A percentile compares a stretch with the other conserved stretches of the same genome.
These are phyloP conservation scores for Mallateleia sp. DNA, from an alignment of 2,888 invertebrate genomes.

Conservation along the genomic window DNA sequence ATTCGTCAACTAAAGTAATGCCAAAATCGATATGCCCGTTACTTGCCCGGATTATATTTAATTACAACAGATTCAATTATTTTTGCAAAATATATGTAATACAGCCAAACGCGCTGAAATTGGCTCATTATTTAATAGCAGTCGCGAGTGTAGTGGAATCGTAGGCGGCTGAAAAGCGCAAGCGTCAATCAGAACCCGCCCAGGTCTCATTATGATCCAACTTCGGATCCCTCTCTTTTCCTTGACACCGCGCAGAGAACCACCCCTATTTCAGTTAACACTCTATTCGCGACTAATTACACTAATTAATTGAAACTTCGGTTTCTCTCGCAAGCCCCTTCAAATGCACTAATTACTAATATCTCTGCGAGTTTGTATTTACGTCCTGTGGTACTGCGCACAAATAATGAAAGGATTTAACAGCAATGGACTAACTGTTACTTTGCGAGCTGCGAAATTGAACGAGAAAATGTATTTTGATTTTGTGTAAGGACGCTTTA, in stretches of 20 bases:
- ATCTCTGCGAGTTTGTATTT: slow-evolving; percentile 71
- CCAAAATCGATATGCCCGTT: no score
- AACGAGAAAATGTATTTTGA: slow-evolving; percentile 28
- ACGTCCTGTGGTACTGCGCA: slow-evolving; percentile 59
- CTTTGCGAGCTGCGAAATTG: slow-evolving; percentile 50
- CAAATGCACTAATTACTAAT: slow-evolving; percentile 82
- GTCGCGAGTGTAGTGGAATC: neutral
- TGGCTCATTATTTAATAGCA: slow-evolving; percentile 21
- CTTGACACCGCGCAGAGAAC: slow-evolving; percentile 84
- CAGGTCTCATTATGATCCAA: slow-evolving; percentile 82
- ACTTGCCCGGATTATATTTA: neutral
- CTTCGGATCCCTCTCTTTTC: slow-evolving; percentile 80
- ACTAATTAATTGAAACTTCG: slow-evolving; percentile 87
- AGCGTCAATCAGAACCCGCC: slow-evolving; percentile 87
- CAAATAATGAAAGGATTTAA: slow-evolving; percentile 69
- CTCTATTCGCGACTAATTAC: slow-evolving; percentile 88
- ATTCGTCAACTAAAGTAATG: no score
- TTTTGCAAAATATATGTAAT: neutral
- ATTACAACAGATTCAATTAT: neutral
- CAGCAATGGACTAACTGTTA: slow-evolving; percentile 59
- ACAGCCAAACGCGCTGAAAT: neutral
- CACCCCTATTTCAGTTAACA: slow-evolving; percentile 87
- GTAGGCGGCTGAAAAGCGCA: slow-evolving; percentile 81
- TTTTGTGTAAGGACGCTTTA: neutral
- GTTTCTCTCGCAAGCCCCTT: slow-evolving; percentile 78